Conservation (phyloP, 2,888 invertebrate species). For the Chrysomela aeneicollis region DNA sequence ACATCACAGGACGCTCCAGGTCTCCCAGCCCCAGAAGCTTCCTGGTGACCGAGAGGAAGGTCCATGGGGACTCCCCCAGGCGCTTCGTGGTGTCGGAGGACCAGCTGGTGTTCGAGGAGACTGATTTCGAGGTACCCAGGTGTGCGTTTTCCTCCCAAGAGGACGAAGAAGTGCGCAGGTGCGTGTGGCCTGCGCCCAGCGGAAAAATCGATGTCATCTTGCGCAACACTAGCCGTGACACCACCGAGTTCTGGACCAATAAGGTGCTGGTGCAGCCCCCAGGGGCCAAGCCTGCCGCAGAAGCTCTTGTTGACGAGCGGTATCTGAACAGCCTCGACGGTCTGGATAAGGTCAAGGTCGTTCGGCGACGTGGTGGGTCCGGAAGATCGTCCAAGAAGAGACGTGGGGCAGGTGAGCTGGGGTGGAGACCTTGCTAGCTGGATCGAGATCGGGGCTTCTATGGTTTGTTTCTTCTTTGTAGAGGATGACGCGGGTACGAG, state of each 20-base stretch:
- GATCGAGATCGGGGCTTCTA: background rate
- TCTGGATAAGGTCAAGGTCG: slow-evolving; percentile 62
- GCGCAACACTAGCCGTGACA: slow-evolving; percentile 37
- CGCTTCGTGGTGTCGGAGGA: slow-evolving; percentile 44
- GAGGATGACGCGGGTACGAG: background rate
- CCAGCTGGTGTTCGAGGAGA: slow-evolving; percentile 55
- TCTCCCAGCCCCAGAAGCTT: slow-evolving; percentile 44
- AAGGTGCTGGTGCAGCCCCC: slow-evolving; percentile 40
- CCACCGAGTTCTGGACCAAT: slow-evolving; percentile 46
- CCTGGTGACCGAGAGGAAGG: slow-evolving; percentile 45
- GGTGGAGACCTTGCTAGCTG: background rate
- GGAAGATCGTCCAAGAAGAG: slow-evolving; percentile 41
- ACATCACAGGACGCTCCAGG: slow-evolving; percentile 35
- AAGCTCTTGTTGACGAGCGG: slow-evolving; percentile 50
- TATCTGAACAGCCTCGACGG: slow-evolving; percentile 70
- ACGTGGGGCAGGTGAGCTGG: slow-evolving; percentile 28
- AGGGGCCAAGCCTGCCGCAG: slow-evolving; percentile 13
- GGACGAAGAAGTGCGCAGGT: slow-evolving; percentile 61
- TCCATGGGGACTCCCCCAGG: slow-evolving; percentile 33
- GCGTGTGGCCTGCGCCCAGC: slow-evolving; percentile 39
- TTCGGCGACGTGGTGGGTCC: slow-evolving; percentile 37
- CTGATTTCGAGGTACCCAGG: slow-evolving; percentile 63
- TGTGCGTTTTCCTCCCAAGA: too few relatives aligned
- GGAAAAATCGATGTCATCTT: slow-evolving; percentile 41
- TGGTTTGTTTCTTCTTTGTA: slow-evolving; percentile 19